Evolutionary conservation across 37 sponge, comb jelly and placozoan species (phyloP).

Genomic region (Beroe ovata): DNA sequence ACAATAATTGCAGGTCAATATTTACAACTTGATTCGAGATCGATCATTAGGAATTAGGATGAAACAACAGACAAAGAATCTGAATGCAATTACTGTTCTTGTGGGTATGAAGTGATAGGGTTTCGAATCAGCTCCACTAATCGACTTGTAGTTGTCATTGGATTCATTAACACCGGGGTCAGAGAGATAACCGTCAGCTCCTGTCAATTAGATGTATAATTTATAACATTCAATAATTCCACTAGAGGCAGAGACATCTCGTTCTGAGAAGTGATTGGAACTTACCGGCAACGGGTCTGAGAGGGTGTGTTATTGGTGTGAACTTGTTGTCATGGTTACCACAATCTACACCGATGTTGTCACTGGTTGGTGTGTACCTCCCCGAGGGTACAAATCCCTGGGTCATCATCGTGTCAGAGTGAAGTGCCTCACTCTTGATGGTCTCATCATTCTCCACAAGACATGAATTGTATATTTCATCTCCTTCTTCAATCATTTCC

Average conservation of each 20-base stretch:
- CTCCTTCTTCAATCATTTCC: slow-evolving; percentile 11
- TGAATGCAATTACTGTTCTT: background rate
- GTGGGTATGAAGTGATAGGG: slow-evolving; percentile 34
- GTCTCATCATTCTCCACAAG: background rate
- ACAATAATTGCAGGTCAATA: no score
- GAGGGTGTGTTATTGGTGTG: background rate
- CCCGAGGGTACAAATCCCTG: slow-evolving; percentile 15
- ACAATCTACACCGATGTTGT: no score
- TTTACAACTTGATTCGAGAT: no score
- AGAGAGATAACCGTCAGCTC: slow-evolving; percentile 15
- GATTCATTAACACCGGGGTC: slow-evolving; percentile 32
- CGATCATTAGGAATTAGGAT: no score
- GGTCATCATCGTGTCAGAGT: slow-evolving; percentile 43
- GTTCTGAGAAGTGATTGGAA: no score
- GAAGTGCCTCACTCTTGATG: background rate
- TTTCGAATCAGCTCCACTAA: background rate
- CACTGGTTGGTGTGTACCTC: slow-evolving; percentile 52
- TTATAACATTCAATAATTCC: no score
- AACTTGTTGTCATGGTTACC: slow-evolving; percentile 22
- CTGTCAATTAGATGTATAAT: no score
- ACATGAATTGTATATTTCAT: background rate
- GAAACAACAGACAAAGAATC: background rate
- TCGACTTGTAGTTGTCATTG: slow-evolving; percentile 3
- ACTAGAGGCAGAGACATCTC: no score
- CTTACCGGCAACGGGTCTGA: slow-evolving; percentile 13